Conservation (phyloP, 2,113 vertebrate genomes). For the Athene noctua region DNA sequence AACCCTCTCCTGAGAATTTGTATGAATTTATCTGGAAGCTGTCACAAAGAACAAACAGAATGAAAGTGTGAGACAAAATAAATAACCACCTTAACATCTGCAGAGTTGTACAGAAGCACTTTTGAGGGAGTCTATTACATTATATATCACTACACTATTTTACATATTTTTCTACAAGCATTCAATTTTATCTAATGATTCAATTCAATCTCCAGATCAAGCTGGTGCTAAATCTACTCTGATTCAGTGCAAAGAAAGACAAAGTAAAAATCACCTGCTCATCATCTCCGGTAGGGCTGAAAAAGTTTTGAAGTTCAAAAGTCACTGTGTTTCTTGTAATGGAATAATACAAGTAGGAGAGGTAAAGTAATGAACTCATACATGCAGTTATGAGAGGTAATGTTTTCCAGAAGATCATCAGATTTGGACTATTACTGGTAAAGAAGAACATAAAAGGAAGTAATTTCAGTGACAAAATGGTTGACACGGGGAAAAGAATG, state of each 20-base stretch:
- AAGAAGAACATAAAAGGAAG: not conserved
- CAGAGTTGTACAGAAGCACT: not conserved
- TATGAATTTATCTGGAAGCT: not conserved
- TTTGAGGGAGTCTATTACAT: not conserved
- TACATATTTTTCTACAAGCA: not conserved
- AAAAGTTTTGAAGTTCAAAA: not conserved
- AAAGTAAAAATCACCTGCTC: not conserved
- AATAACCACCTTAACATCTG: not conserved
- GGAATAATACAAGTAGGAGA: not conserved
- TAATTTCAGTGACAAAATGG: not conserved
- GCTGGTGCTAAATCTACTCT: not conserved
- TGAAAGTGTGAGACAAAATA: not conserved
- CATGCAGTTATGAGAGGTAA: not conserved
- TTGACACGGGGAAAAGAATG: not conserved
- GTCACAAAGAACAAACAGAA: not conserved
- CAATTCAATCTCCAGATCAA: not conserved
- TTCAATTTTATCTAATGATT: constrained; percentile 20
- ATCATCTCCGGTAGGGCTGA: not conserved
- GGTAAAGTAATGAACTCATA: not conserved
- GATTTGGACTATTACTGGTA: not conserved
- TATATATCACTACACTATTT: not conserved
- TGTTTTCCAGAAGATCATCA: not conserved
- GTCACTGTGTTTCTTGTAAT: not conserved
- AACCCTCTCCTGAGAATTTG: not conserved
- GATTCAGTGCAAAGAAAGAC: not conserved